Conservation (phyloP, 2,113 vertebrate genomes). For the Numenius arquata region DNA sequence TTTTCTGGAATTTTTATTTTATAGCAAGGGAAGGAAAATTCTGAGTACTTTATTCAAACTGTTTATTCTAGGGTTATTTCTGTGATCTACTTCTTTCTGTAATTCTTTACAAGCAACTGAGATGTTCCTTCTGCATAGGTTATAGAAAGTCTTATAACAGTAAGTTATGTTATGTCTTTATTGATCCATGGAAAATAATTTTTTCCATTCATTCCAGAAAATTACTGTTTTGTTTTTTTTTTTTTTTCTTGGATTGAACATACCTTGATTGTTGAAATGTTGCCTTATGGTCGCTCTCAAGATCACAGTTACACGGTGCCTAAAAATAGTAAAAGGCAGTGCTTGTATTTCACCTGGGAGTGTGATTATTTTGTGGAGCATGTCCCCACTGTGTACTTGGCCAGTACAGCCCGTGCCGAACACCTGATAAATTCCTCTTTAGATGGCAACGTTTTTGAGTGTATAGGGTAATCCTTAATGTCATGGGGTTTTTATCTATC, state of each 20-base stretch:
- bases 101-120: not conserved
- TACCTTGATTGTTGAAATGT: not conserved
- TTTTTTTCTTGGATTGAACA: not conserved
- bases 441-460: not conserved
- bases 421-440: slow-evolving; percentile 11
- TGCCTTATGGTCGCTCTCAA: not conserved
- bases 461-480: not conserved
- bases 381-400: not conserved
- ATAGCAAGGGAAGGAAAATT: not conserved
- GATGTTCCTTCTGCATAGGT: not conserved
- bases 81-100: not conserved
- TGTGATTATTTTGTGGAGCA: not conserved
- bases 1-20: not conserved
- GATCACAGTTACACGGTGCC: not conserved
- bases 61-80: not conserved
- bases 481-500: not conserved
- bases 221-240: not conserved
- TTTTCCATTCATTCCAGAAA: not conserved
- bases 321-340: slow-evolving; percentile 6
- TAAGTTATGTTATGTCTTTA: not conserved
- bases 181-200: not conserved
- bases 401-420: not conserved
- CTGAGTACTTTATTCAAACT: not conserved
- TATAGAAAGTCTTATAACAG: not conserved
- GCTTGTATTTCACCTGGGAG: slow-evolving; percentile 8